These are phyloP conservation scores for Percopsis omiscomaycus DNA, from an alignment of 2,797 vertebrate genomes.

Conservation along the genomic window DNA sequence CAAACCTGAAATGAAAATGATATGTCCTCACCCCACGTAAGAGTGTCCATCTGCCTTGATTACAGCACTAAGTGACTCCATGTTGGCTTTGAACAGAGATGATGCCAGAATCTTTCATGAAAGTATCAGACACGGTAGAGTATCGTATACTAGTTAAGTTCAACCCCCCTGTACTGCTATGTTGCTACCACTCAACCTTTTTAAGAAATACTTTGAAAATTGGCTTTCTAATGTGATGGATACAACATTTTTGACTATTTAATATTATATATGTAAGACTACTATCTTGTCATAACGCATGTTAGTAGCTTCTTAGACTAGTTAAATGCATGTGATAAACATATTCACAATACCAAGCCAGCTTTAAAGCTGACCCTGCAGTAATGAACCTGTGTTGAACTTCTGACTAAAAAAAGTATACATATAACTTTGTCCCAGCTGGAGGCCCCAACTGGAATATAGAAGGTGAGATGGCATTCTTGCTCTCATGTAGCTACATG, in stretches of 20 bases:
- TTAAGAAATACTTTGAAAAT: background rate
- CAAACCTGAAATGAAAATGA: slow-evolving; percentile 35
- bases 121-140: slow-evolving; percentile 81
- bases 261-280: too few species aligned
- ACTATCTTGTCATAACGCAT: slow-evolving; percentile 35
- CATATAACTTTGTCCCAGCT: slow-evolving; percentile 81
- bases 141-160: slow-evolving; percentile 61
- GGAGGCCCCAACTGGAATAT: slow-evolving; percentile 86
- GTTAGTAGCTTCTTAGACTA: slow-evolving; percentile 6
- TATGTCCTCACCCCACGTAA: slow-evolving; percentile 51
- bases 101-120: slow-evolving; percentile 81
- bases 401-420: slow-evolving; percentile 67
- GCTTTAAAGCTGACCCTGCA: slow-evolving; percentile 47
- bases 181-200: slow-evolving; percentile 27
- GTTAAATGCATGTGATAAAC: slow-evolving; percentile 70
- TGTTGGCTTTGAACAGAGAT: slow-evolving; percentile 80
- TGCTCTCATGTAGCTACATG: slow-evolving; percentile 75
- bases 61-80: slow-evolving; percentile 78
- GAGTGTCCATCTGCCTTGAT: slow-evolving; percentile 77
- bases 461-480: slow-evolving; percentile 83
- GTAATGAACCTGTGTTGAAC: slow-evolving; percentile 62
- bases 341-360: slow-evolving; percentile 40
- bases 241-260: too few species aligned
- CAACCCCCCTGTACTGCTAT: slow-evolving; percentile 31
- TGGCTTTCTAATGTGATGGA: too few species aligned